These are phyloP conservation scores for Chinchilla lanigera DNA, from an alignment of 2,113 vertebrate genomes.

Conservation along the genomic window DNA sequence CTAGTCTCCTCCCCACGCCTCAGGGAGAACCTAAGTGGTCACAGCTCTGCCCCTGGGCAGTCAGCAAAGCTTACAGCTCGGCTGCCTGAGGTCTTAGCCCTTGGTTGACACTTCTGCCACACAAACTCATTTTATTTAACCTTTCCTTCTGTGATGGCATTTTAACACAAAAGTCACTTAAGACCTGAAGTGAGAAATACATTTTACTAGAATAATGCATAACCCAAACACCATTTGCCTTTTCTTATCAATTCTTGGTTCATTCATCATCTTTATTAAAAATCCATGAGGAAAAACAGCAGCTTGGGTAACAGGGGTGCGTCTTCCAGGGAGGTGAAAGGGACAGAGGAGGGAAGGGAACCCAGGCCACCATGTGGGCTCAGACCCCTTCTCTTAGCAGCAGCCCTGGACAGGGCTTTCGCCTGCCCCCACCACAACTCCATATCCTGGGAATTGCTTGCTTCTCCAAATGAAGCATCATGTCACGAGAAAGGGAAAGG, in stretches of 20 bases:
- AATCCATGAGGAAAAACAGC: slow-evolving; percentile 51
- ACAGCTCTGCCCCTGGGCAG: background rate
- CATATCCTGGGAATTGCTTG: background rate
- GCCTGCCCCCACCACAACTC: background rate
- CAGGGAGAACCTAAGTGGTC: background rate
- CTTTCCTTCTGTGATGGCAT: slow-evolving; percentile 50
- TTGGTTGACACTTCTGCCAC: background rate
- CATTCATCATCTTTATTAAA: slow-evolving; percentile 75
- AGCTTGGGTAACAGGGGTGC: background rate
- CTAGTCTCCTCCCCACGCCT: background rate
- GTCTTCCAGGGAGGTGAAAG: background rate
- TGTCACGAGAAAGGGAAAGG: background rate
- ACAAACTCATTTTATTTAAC: slow-evolving; percentile 54
- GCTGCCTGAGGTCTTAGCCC: background rate
- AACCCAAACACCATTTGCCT: slow-evolving; percentile 70
- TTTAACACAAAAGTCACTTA: slow-evolving; percentile 64
- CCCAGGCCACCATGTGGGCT: background rate
- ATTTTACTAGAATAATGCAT: slow-evolving; percentile 65
- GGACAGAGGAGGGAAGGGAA: background rate
- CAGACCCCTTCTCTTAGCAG: background rate
- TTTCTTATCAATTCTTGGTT: slow-evolving; percentile 62
- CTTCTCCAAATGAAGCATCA: background rate
- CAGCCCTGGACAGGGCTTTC: background rate
- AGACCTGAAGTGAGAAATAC: slow-evolving; percentile 53
- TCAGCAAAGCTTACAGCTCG: background rate